phyloP scores from a whole-genome alignment of 2,797 vertebrate species.

The Chelmon rostratus region DNA sequence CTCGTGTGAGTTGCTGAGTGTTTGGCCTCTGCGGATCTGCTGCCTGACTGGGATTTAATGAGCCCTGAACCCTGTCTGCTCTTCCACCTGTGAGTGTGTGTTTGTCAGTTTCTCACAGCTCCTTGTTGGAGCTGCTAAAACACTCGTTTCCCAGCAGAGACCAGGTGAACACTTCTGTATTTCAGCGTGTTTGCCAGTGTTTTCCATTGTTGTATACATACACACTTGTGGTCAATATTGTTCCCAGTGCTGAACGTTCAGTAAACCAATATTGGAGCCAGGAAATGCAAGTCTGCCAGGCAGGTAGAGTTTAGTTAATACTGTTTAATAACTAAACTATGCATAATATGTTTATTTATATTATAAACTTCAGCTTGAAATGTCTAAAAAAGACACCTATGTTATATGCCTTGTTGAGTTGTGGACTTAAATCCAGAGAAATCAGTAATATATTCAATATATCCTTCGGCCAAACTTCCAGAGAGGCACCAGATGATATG shows the following conservation, averaged over 20 bases:
- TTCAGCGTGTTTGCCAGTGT: conserved; percentile 21
- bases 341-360: no score
- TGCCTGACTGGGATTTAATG: conserved; percentile 72
- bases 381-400: no score
- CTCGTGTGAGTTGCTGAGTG: conserved; percentile 37
- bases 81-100: conserved; percentile 60
- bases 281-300: conserved; percentile 3
- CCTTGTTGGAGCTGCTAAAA: conserved; percentile 41
- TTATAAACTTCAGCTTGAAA: no score
- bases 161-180: conserved; percentile 1
- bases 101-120: conserved; percentile 47
- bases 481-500: no score
- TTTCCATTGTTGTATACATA: conserved; percentile 14
- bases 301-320: neutral
- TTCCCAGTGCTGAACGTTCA: neutral
- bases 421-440: no score
- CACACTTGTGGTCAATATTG: conserved; percentile 6
- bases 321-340: neutral
- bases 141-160: conserved; percentile 35
- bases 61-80: conserved; percentile 63
- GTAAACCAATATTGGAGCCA: neutral
- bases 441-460: no score
- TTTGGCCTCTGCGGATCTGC: conserved; percentile 61
- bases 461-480: no score
- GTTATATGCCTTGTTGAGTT: no score